A percentile compares a stretch with the other conserved stretches of the same genome.
phyloP scores from a whole-genome alignment of 2,888 invertebrate species.

The Hipparchia sbordonii region DNA sequence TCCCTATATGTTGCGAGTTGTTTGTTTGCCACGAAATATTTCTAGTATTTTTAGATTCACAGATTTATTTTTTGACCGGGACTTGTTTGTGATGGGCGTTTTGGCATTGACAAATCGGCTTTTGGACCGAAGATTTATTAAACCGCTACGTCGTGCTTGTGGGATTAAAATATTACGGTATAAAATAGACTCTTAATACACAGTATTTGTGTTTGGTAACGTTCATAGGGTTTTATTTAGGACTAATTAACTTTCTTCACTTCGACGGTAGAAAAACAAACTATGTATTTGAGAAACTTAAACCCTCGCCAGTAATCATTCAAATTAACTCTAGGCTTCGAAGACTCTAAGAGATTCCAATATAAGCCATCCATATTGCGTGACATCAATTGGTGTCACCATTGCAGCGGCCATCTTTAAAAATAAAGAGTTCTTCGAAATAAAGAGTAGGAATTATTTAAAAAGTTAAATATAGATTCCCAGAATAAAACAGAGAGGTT shows the following conservation, averaged over 20 bases:
- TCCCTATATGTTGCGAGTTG: neutral
- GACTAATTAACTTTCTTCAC: neutral
- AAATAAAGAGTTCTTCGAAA: neutral
- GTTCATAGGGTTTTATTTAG: neutral
- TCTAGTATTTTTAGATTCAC: neutral
- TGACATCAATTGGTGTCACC: neutral
- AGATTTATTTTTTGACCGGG: neutral
- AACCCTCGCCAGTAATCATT: neutral
- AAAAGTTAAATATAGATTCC: neutral
- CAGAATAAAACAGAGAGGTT: neutral
- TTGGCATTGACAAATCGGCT: constrained; percentile 11
- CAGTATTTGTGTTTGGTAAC: no score
- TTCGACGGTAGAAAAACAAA: no score
- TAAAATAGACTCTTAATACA: neutral
- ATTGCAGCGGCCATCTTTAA: neutral
- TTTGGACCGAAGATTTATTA: neutral
- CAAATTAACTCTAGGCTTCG: neutral
- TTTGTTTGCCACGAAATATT: neutral
- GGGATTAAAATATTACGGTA: neutral
- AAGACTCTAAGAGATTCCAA: no score
- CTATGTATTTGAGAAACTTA: no score
- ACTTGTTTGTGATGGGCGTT: neutral
- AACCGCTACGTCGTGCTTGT: neutral
- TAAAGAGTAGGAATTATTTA: no score
- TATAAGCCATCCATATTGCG: no score